Base-by-base conservation (phyloP, 2,113 vertebrate genomes). In the Pycnonotus jocosus region DNA sequence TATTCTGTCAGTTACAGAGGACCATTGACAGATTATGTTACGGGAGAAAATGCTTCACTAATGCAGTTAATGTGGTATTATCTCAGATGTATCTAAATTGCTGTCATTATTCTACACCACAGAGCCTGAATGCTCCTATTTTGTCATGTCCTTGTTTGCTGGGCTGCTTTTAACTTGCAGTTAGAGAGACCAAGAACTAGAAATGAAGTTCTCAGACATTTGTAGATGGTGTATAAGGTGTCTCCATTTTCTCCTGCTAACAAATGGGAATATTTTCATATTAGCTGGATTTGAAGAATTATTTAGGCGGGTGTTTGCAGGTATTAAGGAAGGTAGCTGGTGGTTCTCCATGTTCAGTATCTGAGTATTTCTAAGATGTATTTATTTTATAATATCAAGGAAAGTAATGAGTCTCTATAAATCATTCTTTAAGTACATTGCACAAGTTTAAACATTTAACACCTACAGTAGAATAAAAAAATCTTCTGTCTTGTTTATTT, bases 41-140 rank as follows among this genome's bases (percentile, higher is more conserved):
- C 53, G 51, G 42, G 28, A 92, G 33, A 81, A 96, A 96, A 87
- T 45, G 27, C 8, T 82, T 92, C 91, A 57, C 80, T 70, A 90
- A 84, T 91, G 69, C 62, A 86, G 79, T 92, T 97, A 91, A 95
- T 91, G 85, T 80, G 51, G 9, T 57, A 76, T 93, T 95, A 95
- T 92, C 81, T 83, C 74, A 95, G 58, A 69, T 92, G 88, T 92
- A 93, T 89, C 38, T 92, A 95, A 97, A 97, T 90, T 95, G 58
- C 56, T 92, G 96, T 88, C 81, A 81, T 96, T 95, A 95, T 74
- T 81, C 69, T 93, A 61, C 18, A 79, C 9, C 50, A 51, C 38
- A 65, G 15, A 90, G 31, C 18, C 10, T 83, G 72, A 96, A 86
- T 80, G 40, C 19, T 92, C 38, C 35, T 88, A 54, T 88, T 95